Base-by-base conservation (phyloP, 2,113 vertebrate genomes). In the Alethe castanea region DNA sequence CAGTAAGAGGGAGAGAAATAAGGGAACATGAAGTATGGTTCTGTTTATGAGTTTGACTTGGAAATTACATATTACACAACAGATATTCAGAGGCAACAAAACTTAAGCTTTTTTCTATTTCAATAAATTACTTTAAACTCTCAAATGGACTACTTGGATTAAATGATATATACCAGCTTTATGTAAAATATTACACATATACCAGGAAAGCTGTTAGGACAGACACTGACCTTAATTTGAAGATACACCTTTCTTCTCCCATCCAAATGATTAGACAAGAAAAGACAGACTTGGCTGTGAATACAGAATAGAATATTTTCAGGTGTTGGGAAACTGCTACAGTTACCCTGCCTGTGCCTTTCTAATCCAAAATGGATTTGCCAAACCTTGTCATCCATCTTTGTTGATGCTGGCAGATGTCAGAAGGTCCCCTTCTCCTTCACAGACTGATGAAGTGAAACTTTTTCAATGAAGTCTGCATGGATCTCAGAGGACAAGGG, bases 1-100 rank as follows among this genome's bases (percentile, higher is more conserved):
- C 86, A 91, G 78, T 90, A 96, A 96, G 77, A 94, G 20, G 12
- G 33, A 94, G 70, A 81, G 44, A 65, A 95, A 62, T 97, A 95
- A 66, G 26, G 77, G 89, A 88, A 92, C 38, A 57, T 64, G 59
- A 84, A 97, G 76, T 88, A 74, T 19, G 65, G 35, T 94, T 96
- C 54, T 90, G 65, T 53, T 94, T 65, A 79, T 72, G 85, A 60
- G 54, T 81, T 83, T 96, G 88, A 86, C n/a, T 77, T 88, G 50
- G 38, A 93, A 97, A 95, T 89, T 38, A 10, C 28, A 57, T 73
- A 91, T 92, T 90, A 92, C 38, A 81, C 65, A 83, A 94, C 17
- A 72, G 48, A 73, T 90, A 88, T 67, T 84, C 82, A 90, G 76
- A 94, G 50, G 28, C 40, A 86, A 89, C 15, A 72, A 72, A 92